Evolutionary conservation across 2,797 vertebrate genomes (phyloP), one percentile per base, ranked within the genome.

Genomic region (Enteromius paludinosus): DNA sequence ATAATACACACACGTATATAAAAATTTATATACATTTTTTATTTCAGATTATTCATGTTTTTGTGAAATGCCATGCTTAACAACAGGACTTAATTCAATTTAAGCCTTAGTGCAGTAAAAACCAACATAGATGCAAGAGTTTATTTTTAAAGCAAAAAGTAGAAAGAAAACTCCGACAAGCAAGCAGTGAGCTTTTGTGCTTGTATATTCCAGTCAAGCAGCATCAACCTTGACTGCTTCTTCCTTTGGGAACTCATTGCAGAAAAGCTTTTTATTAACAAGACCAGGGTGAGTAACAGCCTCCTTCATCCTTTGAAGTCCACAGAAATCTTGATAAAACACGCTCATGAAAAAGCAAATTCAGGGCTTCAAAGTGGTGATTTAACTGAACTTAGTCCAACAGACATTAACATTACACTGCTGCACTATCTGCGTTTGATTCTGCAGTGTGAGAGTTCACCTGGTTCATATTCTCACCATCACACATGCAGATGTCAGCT

Each of bases 251-350:
- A 74, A 80, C 84, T 83, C 61, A 61, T 61, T 73, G 81, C 45
- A 77, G 74, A 77, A 84, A 73, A 61, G 66, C 69, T 79, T 75
- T 87, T 87, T 61, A 41, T 84, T 80, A 84, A 84, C 54, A 72
- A 85, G 43, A 35, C 77, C 77, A 83, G 25, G 41, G 56, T 41
- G 72, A 80, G 61, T 47, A 86, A 56, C 79, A 61, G 70, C 69
- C 41, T 70, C 30, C 65, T 0, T n/a, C 70, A 30, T 77, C 65
- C 79, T 86, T 82, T 86, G 83, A 86, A 82, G 84, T 80, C 73
- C 43, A 68, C 70, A 80, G 61, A 49, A 81, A 74, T 65, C 65
- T 64, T 70, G 43, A 74, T 45, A 45, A 71, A 68, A 74, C 45
- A 73, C 23, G 45, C 64, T 74, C 52, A 43, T n/a, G 61, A 86